phyloP scores from a whole-genome alignment of 2,888 invertebrate genomes.

The Exephanes ischioxanthus region DNA sequence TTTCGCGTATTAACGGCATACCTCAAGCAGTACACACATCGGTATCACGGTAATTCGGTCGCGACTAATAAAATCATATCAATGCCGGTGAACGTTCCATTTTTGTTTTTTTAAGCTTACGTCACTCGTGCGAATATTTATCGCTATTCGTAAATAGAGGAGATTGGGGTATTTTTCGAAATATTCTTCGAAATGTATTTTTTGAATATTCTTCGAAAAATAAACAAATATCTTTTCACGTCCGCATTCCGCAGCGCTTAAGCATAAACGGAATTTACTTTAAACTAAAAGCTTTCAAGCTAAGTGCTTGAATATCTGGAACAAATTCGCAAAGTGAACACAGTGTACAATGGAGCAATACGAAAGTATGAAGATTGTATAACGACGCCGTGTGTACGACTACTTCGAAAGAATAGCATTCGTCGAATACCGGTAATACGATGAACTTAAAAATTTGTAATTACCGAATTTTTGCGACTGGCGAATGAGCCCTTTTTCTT shows the following conservation, averaged over 20 bases:
- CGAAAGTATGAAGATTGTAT: neutral
- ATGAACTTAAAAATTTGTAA: neutral
- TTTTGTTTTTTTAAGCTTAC: neutral
- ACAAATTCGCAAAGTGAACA: slow-evolving; percentile 5
- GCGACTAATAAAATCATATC: neutral
- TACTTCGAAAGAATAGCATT: neutral
- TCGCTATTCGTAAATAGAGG: neutral
- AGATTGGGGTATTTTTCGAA: too few species aligned
- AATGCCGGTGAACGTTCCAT: neutral
- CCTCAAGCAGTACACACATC: neutral
- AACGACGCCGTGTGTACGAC: neutral
- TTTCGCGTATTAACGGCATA: slow-evolving; percentile 22
- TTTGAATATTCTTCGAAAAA: too few species aligned
- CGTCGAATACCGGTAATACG: neutral
- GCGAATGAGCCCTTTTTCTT: neutral
- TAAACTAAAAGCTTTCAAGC: neutral
- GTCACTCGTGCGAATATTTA: neutral
- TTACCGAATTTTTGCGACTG: neutral
- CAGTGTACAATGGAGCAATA: neutral
- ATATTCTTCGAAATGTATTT: too few species aligned
- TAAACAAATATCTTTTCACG: too few species aligned
- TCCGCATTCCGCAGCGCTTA: neutral
- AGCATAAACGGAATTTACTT: neutral
- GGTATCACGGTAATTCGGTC: neutral
- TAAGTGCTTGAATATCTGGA: neutral